A percentile compares a stretch with the other conserved stretches of the same genome.
phyloP scores from a whole-genome alignment of 1,140 invertebrate genomes.

The Papilio aristodemus region DNA sequence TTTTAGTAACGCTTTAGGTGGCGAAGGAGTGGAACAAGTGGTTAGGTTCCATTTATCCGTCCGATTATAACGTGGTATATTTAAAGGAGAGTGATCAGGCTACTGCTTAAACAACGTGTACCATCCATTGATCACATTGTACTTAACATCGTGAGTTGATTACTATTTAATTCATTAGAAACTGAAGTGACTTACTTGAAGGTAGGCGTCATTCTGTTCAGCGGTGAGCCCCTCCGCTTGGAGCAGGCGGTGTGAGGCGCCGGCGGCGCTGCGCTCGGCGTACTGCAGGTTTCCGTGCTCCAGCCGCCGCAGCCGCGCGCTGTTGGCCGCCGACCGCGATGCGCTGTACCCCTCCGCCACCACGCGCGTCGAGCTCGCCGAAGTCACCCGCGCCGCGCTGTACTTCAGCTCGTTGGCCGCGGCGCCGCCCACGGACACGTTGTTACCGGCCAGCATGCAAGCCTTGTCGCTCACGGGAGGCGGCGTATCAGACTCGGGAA shows the following conservation, averaged over 20 bases:
- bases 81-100: too few species aligned
- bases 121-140: too few species aligned
- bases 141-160: too few species aligned
- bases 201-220: conserved; percentile 73
- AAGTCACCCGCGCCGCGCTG: conserved; percentile 90
- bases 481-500: conserved; percentile 88
- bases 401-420: conserved; percentile 80
- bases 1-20: too few species aligned
- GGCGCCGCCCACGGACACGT: conserved; percentile 60
- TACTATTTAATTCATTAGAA: neutral
- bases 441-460: conserved; percentile 67
- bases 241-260: conserved; percentile 65
- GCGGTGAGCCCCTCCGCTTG: conserved; percentile 73
- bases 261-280: conserved; percentile 78
- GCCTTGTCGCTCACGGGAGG: conserved; percentile 76
- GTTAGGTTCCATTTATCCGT: neutral
- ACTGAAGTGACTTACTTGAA: conserved; percentile 58
- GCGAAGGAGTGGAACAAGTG: neutral
- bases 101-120: too few species aligned
- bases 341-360: conserved; percentile 91
- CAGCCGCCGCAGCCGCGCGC: conserved; percentile 88
- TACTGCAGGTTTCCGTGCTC: conserved; percentile 90
- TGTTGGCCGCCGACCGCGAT: conserved; percentile 88
- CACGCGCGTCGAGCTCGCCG: conserved; percentile 89
- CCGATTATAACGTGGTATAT: neutral